Conservation (phyloP, 2,888 invertebrate species). For the Rhingia rostrata region DNA sequence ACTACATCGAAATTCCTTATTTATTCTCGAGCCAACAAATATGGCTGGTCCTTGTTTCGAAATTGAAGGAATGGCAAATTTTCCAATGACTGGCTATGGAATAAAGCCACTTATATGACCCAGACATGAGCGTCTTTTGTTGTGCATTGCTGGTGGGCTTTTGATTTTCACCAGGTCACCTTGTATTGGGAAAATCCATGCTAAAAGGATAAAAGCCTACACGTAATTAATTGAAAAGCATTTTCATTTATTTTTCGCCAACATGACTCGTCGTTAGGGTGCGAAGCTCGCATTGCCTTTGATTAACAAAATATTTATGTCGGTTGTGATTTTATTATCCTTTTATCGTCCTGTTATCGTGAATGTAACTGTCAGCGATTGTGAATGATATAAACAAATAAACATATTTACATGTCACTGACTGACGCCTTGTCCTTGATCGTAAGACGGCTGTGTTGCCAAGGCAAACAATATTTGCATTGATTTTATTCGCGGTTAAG, state of each 20-base stretch:
- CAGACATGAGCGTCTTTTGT: slow-evolving; percentile 9
- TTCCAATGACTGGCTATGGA: not conserved
- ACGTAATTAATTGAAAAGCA: slow-evolving; percentile 60
- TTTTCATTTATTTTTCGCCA: slow-evolving; percentile 8
- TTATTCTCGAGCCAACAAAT: not conserved
- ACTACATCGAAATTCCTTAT: slow-evolving; percentile 48
- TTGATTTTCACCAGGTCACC: slow-evolving; percentile 34
- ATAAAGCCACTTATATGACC: not conserved
- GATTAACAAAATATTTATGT: slow-evolving; percentile 38
- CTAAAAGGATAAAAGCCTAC: slow-evolving; percentile 4
- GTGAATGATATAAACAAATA: not conserved
- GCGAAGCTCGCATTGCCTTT: not conserved
- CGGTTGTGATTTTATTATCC: slow-evolving; percentile 44
- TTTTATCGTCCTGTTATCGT: slow-evolving; percentile 40
- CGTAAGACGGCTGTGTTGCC: not conserved
- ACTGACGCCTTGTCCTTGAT: slow-evolving; percentile 3
- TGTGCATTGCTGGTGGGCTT: slow-evolving; percentile 13
- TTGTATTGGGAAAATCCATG: not conserved
- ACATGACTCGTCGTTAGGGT: not conserved
- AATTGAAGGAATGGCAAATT: slow-evolving; percentile 3
- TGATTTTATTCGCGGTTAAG: slow-evolving; percentile 12
- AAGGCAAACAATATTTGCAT: slow-evolving; percentile 14
- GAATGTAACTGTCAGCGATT: slow-evolving; percentile 38
- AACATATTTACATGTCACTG: slow-evolving; percentile 7
- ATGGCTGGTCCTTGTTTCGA: not conserved